phyloP scores from a whole-genome alignment of 2,797 vertebrate species.

The Pseudomugil tenellus region DNA sequence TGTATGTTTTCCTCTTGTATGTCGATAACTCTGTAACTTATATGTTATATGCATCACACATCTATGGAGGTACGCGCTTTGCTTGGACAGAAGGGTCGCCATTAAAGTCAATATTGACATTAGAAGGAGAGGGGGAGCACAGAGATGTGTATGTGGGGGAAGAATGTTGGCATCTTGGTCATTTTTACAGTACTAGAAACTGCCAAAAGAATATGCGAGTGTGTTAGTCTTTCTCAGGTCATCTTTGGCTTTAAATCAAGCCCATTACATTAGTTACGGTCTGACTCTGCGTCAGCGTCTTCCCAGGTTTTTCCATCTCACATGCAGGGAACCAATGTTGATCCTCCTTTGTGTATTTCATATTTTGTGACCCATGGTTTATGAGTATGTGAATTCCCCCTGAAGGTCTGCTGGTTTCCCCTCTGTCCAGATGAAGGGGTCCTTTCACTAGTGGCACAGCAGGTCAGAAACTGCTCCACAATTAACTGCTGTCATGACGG shows the following conservation, averaged over 20 bases:
- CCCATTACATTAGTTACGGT: slow-evolving; percentile 20
- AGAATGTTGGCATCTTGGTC: slow-evolving; percentile 53
- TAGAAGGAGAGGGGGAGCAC: slow-evolving; percentile 41
- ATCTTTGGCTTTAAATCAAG: slow-evolving; percentile 26
- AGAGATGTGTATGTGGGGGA: slow-evolving; percentile 28
- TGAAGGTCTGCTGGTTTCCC: slow-evolving; percentile 48
- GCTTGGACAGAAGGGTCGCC: slow-evolving; percentile 49
- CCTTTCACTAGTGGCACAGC: slow-evolving; percentile 54
- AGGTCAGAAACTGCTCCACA: slow-evolving; percentile 39
- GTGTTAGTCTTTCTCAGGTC: slow-evolving; percentile 26
- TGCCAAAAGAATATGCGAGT: slow-evolving; percentile 30
- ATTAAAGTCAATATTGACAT: slow-evolving; percentile 78
- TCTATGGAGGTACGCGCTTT: slow-evolving; percentile 45
- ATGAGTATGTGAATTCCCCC: slow-evolving; percentile 44
- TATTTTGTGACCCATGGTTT: slow-evolving; percentile 35
- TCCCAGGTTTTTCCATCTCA: slow-evolving; percentile 16
- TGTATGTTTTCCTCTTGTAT: slow-evolving; percentile 36
- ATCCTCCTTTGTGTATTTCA: slow-evolving; percentile 37
- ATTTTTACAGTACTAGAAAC: slow-evolving; percentile 36
- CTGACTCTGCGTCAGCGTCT: background rate
- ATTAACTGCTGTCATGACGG: slow-evolving; percentile 46
- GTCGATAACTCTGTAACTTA: slow-evolving; percentile 30
- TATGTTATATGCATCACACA: slow-evolving; percentile 41
- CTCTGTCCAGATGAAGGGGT: slow-evolving; percentile 48
- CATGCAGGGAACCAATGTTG: slow-evolving; percentile 26